Evolutionary conservation across 2,113 vertebrate species (phyloP).

Genomic region (Leucopternis melanops): DNA sequence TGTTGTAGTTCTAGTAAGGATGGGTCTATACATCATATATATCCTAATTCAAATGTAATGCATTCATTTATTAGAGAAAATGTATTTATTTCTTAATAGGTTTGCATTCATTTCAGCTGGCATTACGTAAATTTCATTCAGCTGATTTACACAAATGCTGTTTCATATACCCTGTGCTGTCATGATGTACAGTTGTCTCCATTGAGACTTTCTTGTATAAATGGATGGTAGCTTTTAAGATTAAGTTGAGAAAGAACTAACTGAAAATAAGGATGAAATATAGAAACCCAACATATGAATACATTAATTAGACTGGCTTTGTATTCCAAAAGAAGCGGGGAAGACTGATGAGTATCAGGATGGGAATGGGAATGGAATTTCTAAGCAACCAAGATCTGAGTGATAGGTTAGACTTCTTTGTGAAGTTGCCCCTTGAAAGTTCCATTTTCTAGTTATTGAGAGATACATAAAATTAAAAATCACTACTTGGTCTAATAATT

Average conservation of each 20-base stretch:
- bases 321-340: not conserved
- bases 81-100: not conserved
- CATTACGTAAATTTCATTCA: not conserved
- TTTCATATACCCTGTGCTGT: not conserved
- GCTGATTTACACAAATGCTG: not conserved
- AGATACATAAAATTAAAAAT: not conserved
- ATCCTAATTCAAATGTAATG: not conserved
- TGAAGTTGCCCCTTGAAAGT: not conserved
- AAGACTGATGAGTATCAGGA: not conserved
- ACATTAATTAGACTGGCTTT: not conserved
- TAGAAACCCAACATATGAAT: not conserved
- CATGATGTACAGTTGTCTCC: not conserved
- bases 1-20: not conserved
- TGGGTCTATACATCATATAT: not conserved
- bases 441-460: not conserved
- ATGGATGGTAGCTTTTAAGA: not conserved
- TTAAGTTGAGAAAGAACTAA: not conserved
- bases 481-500: not conserved
- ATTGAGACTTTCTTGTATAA: not conserved
- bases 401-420: not conserved
- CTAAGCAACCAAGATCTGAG: not conserved
- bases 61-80: not conserved
- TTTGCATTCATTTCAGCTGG: not conserved
- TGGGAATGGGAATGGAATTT: not conserved
- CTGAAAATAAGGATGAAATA: not conserved